Evolutionary conservation across 2,888 invertebrate species (phyloP).

Genomic region (Toxonevra muliebris): DNA sequence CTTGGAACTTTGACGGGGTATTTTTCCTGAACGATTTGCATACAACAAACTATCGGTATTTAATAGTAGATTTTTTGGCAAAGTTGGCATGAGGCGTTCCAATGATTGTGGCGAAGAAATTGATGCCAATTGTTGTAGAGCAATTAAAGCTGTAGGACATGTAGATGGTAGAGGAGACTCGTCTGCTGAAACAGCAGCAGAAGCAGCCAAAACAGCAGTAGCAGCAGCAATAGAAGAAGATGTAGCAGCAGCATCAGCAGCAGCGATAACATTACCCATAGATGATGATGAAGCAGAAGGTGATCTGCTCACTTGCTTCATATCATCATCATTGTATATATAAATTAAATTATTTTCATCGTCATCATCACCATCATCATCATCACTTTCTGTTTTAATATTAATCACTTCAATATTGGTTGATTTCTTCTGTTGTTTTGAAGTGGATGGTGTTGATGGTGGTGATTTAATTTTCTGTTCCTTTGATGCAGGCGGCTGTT

Average conservation of each 20-base stretch:
- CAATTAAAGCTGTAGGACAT: slow-evolving; percentile 54
- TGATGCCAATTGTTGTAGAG: slow-evolving; percentile 60
- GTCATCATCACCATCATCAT: not conserved
- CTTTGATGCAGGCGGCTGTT: slow-evolving; percentile 13
- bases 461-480: not conserved
- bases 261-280: not conserved
- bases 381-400: slow-evolving; percentile 3
- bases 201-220: slow-evolving; percentile 6
- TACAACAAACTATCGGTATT: slow-evolving; percentile 48
- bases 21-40: slow-evolving; percentile 44
- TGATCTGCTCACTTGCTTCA: too few species aligned
- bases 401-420: slow-evolving; percentile 11
- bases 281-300: not conserved
- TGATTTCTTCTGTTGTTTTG: not conserved
- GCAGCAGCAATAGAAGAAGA: slow-evolving; percentile 5
- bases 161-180: not conserved
- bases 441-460: not conserved
- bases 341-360: slow-evolving; percentile 7
- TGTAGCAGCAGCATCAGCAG: not conserved
- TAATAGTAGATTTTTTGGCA: slow-evolving; percentile 52
- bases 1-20: slow-evolving; percentile 53
- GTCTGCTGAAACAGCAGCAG: not conserved
- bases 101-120: slow-evolving; percentile 56
- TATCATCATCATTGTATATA: slow-evolving; percentile 24
- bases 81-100: slow-evolving; percentile 53